A percentile compares a stretch with the other conserved stretches of the same genome.
Evolutionary conservation across 2,113 vertebrate species (phyloP).

Genomic region (Pteropus alecto): DNA sequence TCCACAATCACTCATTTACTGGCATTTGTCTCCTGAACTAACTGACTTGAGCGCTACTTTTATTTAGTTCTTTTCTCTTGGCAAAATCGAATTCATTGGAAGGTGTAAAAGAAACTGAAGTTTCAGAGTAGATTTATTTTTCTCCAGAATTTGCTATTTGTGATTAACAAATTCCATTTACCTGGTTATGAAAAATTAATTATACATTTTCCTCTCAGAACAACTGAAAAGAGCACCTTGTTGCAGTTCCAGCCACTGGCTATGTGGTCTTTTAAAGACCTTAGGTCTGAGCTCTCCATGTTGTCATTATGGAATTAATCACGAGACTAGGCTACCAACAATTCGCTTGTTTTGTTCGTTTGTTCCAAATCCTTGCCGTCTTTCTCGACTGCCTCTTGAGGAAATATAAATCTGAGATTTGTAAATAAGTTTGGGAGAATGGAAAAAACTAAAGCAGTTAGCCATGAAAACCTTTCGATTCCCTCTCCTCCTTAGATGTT

Average conservation of each 20-base stretch:
- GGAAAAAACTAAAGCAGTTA: not conserved
- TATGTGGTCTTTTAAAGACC: not conserved
- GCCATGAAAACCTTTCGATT: not conserved
- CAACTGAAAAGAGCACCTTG: not conserved
- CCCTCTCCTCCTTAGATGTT: not conserved
- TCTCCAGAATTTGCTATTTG: constrained; percentile 5
- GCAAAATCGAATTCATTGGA: constrained; percentile 2
- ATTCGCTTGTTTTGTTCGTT: not conserved
- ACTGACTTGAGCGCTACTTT: constrained; percentile 39
- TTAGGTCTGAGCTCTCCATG: not conserved
- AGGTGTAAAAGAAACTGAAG: not conserved
- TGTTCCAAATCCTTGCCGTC: not conserved
- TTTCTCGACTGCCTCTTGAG: not conserved
- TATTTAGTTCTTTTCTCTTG: not conserved
- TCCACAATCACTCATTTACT: constrained; percentile 40
- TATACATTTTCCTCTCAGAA: not conserved
- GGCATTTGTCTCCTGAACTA: constrained; percentile 27
- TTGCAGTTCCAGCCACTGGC: not conserved
- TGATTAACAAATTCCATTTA: constrained; percentile 40
- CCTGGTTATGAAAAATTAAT: not conserved
- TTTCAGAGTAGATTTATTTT: not conserved
- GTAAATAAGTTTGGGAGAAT: not conserved
- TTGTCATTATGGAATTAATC: not conserved
- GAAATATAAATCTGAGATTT: not conserved
- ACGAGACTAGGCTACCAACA: not conserved